Evolutionary conservation across 2,113 vertebrate genomes (phyloP).

Genomic region (Scortum barcoo): DNA sequence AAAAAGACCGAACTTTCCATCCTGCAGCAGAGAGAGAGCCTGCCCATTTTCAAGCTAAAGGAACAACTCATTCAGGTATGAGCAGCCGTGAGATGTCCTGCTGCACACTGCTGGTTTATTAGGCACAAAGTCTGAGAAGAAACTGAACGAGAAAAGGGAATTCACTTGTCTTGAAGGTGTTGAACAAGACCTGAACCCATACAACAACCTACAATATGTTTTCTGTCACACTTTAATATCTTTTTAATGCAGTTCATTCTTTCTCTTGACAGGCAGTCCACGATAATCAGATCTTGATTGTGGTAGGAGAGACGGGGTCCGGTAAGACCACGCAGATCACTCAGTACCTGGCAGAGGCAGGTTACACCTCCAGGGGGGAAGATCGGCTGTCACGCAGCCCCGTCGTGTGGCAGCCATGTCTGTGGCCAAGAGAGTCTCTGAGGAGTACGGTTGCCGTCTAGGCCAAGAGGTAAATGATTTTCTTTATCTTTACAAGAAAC

Average conservation of each 20-base stretch:
- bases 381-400: constrained; percentile 95
- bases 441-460: constrained; percentile 93
- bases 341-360: constrained; percentile 94
- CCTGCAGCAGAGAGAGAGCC: constrained; percentile 93
- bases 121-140: not conserved
- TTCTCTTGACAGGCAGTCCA: constrained; percentile 87
- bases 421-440: constrained; percentile 93
- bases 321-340: constrained; percentile 95
- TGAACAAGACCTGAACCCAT: not conserved
- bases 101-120: not conserved
- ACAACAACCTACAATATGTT: not conserved
- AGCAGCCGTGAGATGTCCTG: not conserved
- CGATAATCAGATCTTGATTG: constrained; percentile 95
- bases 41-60: constrained; percentile 94
- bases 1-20: constrained; percentile 95
- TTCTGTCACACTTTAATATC: not conserved
- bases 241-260: not conserved
- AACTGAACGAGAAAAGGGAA: not conserved
- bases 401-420: constrained; percentile 96
- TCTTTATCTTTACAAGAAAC: no score
- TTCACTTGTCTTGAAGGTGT: not conserved
- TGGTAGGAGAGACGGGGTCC: constrained; percentile 93
- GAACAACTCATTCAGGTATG: constrained; percentile 92
- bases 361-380: constrained; percentile 92
- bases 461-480: constrained; percentile 88